Evolutionary conservation across 2,113 vertebrate genomes (phyloP), one percentile per base, ranked within the genome.

Genomic region (Heterocephalus glaber): DNA sequence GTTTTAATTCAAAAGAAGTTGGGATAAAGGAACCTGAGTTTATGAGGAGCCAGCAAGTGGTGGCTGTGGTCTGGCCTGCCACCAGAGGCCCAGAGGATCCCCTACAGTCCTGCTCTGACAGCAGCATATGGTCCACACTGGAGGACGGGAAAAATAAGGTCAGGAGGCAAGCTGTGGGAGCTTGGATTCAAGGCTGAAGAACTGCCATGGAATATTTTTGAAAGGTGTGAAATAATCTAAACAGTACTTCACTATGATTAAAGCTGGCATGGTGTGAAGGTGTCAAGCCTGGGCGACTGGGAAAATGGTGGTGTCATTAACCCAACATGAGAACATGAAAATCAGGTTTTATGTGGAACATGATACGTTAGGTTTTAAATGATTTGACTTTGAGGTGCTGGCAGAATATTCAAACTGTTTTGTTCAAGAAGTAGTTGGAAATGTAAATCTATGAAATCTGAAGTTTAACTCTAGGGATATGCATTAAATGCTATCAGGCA

Each of bases 211-310:
- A 96, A 94, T 96, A 90, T 90, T 96, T 92, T 41, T 97, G 96
- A 97, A 96, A 96, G 95, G 97, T 98, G 96, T 96, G 95, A 98
- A 97, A 95, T 96, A 97, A 97, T 97, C 96, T 94, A 96, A 93
- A 96, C 30, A 91, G 93, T 95, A 81, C 93, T 94, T 96, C 93
- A 96, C 83, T 52, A 7, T 94, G 97, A 98, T 97, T 97, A 94
- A 96, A 98, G 92, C 89, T 97, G 97, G 92, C 95, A 94, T 44
- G 94, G 96, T 94, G 95, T 95, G 95, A 97, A 96, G 44, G 86
- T 97, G 96, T 97, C 96, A 97, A 93, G 93, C 95, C 83, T 93
- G 95, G 95, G 95, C 96, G 95, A 92, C 86, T 91, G 68, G 89
- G 89, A 80, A 95, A 97, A 94, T 28, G 80, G 95, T 95, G 68